Base-by-base conservation (phyloP, 2,797 vertebrate genomes). In the Protosalanx chinensis region DNA sequence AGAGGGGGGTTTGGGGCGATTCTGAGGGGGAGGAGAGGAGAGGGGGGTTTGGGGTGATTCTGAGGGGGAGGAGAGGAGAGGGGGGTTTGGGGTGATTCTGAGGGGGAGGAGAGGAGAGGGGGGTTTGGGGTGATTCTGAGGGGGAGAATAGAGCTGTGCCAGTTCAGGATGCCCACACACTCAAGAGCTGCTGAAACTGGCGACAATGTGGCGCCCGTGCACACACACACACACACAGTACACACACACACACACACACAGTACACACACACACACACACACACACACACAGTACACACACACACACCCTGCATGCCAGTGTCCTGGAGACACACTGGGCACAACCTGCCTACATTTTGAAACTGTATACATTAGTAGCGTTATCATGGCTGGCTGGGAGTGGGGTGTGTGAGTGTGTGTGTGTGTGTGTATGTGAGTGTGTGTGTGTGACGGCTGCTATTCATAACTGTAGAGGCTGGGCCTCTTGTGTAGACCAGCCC, bases 311-410 rank as follows among this genome's bases (percentile, higher is more conserved):
- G 59, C 32, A 62, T 79, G 86, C 86, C 88, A 89, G 81, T 65
- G 79, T 82, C 76, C 67, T 68, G 82, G 82, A 85, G 83, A 88
- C 87, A 86, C 51, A n/a, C 51, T 86, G 80, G 80, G 85, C 86
- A 88, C 81, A 85, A 85, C 84, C 82, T 67, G 80, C 73, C 78
- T 83, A 74, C 82, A 81, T 82, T 89, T 84, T 85, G 81, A 87
- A 90, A 85, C 82, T 79, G 86, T 85, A 82, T 83, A 83, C 80
- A 82, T 84, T 85, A 88, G 66, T 86, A 90, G 85, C 84, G 84
- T 85, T 85, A 41, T 41, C 37, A 74, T 3, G 82, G 69, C 69
- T 85, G 86, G 84, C 84, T 82, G 77, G 73, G 67, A 67, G 78
- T 64, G n/a, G 67, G 60, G 51, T 73, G 68, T 74, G 27, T 60